These are phyloP conservation scores for Himalopsyche japonica DNA, from an alignment of 2,888 invertebrate species.

Conservation along the genomic window DNA sequence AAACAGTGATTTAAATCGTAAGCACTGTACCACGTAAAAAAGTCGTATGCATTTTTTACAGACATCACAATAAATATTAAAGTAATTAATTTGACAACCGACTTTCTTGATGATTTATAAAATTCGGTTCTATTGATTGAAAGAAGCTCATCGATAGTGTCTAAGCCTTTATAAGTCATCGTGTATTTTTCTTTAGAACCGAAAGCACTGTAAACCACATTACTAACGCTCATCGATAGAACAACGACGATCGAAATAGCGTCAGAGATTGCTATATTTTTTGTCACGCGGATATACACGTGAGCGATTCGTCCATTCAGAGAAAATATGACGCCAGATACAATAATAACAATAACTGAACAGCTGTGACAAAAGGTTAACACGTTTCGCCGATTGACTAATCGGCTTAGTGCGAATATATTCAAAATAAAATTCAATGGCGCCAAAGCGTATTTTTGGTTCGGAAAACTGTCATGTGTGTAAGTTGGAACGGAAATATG, in stretches of 20 bases:
- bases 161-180: background rate
- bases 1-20: background rate
- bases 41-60: background rate
- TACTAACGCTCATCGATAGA: background rate
- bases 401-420: background rate
- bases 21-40: background rate
- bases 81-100: background rate
- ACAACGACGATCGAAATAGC: background rate
- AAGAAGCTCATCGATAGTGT: constrained; percentile 10
- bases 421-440: background rate
- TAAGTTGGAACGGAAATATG: background rate
- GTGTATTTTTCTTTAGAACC: background rate
- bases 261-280: background rate
- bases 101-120: background rate
- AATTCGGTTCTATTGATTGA: background rate
- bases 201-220: background rate
- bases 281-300: background rate
- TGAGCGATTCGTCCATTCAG: background rate
- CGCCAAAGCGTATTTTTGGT: background rate
- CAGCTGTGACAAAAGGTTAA: background rate
- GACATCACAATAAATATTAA: background rate
- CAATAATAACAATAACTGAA: background rate
- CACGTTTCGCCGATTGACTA: background rate
- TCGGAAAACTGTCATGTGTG: background rate
- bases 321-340: background rate